Conservation (phyloP, 1,140 invertebrate genomes). For the Neodiprion fabricii region DNA sequence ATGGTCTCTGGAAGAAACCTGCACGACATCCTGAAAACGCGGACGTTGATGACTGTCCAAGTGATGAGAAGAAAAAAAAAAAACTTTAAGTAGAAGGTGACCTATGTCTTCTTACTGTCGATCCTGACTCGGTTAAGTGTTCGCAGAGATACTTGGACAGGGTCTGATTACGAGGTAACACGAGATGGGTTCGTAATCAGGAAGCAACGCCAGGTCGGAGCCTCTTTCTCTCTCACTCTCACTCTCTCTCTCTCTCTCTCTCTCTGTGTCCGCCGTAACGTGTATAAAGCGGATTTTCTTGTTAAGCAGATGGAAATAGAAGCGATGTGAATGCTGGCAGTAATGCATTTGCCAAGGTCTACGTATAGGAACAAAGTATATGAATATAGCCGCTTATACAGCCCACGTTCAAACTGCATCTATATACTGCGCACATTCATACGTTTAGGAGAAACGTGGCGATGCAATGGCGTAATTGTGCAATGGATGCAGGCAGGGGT, state of each 20-base stretch:
- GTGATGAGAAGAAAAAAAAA: no score
- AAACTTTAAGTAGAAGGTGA: no score
- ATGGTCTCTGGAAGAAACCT: no score
- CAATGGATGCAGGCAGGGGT: neutral
- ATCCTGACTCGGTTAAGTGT: no score
- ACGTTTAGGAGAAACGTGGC: neutral
- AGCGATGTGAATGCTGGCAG: conserved; percentile 43
- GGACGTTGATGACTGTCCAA: no score
- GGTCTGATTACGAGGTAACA: no score
- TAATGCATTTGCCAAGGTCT: conserved; percentile 39
- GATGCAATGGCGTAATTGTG: neutral
- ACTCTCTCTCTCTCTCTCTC: conserved; percentile 21
- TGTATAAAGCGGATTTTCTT: conserved; percentile 52
- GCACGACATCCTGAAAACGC: no score
- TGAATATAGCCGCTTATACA: neutral
- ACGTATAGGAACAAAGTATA: neutral
- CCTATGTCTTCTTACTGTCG: no score
- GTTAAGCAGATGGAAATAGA: conserved; percentile 58
- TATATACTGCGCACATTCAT: neutral
- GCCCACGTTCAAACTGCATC: neutral
- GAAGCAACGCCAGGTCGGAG: neutral
- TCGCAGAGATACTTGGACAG: no score
- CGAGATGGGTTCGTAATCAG: conserved; percentile 7
- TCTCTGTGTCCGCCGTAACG: conserved; percentile 48
- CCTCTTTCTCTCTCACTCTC: conserved; percentile 40